Evolutionary conservation across 35 echinoderm and acorn worm genomes (phyloP).

Genomic region (Stichopus chloronotus): DNA sequence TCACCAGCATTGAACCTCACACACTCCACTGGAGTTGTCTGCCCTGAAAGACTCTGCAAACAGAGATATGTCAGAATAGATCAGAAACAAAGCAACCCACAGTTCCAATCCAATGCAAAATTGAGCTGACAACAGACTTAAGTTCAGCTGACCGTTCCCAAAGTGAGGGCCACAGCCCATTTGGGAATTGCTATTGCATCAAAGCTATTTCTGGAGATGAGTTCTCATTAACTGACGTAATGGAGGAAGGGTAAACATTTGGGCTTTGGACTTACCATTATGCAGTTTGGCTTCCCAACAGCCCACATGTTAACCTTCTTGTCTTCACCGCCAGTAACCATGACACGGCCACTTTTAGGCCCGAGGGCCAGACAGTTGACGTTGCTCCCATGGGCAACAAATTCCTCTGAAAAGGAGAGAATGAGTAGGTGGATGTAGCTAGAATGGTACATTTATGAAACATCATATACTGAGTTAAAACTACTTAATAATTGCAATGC

Average conservation of each 20-base stretch:
- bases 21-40: constrained; percentile 88
- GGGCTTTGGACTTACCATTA: constrained; percentile 77
- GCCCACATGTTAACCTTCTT: constrained; percentile 99
- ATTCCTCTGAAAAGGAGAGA: constrained; percentile 80
- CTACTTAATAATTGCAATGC: too few species aligned
- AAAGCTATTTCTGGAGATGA: too few species aligned
- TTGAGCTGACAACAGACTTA: not conserved
- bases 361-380: constrained; percentile 92
- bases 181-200: too few species aligned
- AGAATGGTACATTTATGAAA: not conserved
- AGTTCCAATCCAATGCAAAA: not conserved
- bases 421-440: not conserved
- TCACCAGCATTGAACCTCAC: constrained; percentile 87
- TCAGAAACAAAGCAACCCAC: not conserved
- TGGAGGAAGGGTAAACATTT: too few species aligned
- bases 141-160: not conserved
- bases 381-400: constrained; percentile 92
- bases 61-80: not conserved
- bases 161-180: too few species aligned
- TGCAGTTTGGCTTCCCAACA: constrained; percentile 95
- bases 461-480: too few species aligned
- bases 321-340: constrained; percentile 97
- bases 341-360: constrained; percentile 87
- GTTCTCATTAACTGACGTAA: too few species aligned
- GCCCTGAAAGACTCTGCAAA: constrained; percentile 87